Base-by-base conservation (phyloP, 2,113 vertebrate species). In the Montifringilla adamsi region DNA sequence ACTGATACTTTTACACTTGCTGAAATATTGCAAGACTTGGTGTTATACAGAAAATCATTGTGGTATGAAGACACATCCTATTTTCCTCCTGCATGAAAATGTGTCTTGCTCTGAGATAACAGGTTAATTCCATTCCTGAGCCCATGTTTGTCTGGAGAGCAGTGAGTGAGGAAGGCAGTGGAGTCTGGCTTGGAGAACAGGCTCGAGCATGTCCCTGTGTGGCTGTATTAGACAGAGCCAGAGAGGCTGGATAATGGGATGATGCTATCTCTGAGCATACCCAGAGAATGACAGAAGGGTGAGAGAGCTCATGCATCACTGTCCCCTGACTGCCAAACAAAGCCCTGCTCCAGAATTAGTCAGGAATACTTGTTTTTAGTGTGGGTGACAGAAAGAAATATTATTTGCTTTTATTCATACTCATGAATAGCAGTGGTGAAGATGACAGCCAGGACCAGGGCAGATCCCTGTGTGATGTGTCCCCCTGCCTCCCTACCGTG, bases 101-200 rank as follows among this genome's bases (percentile, higher is more conserved):
- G 3, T 72, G 6, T 11, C 69, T n/a, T 75, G 5, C 11, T 75
- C n/a, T 63, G 41, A 58, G 58, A 55, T 15, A 80, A 49, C 0
- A 66, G 19, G 8, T 6, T 55, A 30, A 81, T 78, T 78, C 39
- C 17, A 10, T 56, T 56, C 24, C 52, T 52, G n/a, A 89, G 33
- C 7, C 8, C 4, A 4, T n/a, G 21, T 39, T 67, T 63, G 17
- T 15, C 22, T 41, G 33, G 35, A 62, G 11, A 94, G 16, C 30
- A 86, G 39, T 0, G 0, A 79, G 33, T 0, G 5, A 87, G 39
- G 50, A 55, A 41, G 7, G 30, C 74, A 43, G 12, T 33, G 49
- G 37, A 73, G 30, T 60, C 44, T 66, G 55, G 19, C 53, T 69
- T 84, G 39, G 62, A 78, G 69, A 63, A 20, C 11, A 75, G 43